Conservation (phyloP, 2,113 vertebrate genomes). For the Vulpes vulpes region DNA sequence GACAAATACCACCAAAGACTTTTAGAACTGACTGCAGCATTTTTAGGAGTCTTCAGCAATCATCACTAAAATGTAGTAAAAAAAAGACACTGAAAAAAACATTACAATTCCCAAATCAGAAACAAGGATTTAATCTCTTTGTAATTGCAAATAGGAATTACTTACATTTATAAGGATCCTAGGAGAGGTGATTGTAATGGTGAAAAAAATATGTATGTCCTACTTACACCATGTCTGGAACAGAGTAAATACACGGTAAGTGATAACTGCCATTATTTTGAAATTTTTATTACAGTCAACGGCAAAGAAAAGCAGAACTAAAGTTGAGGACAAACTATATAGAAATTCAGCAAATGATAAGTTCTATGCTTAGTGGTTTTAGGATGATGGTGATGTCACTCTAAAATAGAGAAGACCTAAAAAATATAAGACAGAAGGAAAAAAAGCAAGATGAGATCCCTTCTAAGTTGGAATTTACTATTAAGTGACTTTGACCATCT, state of each 20-base stretch:
- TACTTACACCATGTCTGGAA: background rate
- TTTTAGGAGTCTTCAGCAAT: background rate
- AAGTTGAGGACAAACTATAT: background rate
- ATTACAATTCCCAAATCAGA: background rate
- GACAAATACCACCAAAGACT: background rate
- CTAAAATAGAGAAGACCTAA: conserved; percentile 5
- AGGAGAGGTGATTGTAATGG: background rate
- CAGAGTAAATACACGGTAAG: background rate
- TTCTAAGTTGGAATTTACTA: background rate
- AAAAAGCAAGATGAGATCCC: background rate
- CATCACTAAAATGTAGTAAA: background rate
- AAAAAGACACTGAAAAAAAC: background rate
- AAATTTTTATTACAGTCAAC: background rate
- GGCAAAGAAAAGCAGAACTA: conserved; percentile 12
- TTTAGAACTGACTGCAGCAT: background rate
- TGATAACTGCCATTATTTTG: background rate
- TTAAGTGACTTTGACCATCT: background rate
- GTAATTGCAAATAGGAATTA: background rate
- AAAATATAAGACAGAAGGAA: background rate
- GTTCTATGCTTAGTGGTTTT: background rate
- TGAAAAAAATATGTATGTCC: background rate
- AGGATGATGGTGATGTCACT: background rate
- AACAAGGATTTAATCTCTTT: background rate
- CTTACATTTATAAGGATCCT: background rate
- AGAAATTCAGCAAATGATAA: background rate